Evolutionary conservation across 1,140 invertebrate genomes (phyloP), one percentile per base, ranked within the genome.

Genomic region (Drosophila serrata): DNA sequence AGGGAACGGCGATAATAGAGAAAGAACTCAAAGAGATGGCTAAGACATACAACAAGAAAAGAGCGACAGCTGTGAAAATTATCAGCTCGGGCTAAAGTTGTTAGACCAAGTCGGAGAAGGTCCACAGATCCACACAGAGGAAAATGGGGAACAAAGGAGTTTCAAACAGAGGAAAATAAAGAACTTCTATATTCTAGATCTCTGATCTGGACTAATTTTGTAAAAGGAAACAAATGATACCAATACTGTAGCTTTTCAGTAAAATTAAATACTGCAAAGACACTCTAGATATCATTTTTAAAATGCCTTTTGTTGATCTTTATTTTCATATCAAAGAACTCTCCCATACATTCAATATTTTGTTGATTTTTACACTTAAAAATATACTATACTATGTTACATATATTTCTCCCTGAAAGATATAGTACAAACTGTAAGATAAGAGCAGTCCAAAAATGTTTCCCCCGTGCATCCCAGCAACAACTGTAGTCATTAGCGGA

Each of bases 401-500:
- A 13, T 1, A 7, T 8, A 19, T 15, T 15, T 13, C 17, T 35
- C 0, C 19, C 19, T 12, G n/a, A 3, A 15, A 15, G n/a, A n/a
- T n/a, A 13, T 40, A 31, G 12, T 51, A 13, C 1, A 22, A 51
- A 29, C 1, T 51, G 6, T 4, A 1, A 13, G 17, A 13, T 19
- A 35, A 53, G 13, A 15, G 13, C 12, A 4, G 4, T 19, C 12
- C 5, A 33, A 57, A 39, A 11, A n/a, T n/a, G n/a, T 55, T 40
- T 13, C 31, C 42, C 63, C 15, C 37, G 65, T 69, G 61, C 61
- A 53, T 39, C 22, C 11, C 61, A 65, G 31, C 62, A 37, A 33
- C 84, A 88, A 84, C 77, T 90, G 77, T 84, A 63, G 77, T 84
- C 84, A 85, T 88, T 90, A 84, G 69, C 77, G 67, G 63, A 49